Conservation (phyloP, 2,113 vertebrate genomes). For the Gorsachius goisagi region DNA sequence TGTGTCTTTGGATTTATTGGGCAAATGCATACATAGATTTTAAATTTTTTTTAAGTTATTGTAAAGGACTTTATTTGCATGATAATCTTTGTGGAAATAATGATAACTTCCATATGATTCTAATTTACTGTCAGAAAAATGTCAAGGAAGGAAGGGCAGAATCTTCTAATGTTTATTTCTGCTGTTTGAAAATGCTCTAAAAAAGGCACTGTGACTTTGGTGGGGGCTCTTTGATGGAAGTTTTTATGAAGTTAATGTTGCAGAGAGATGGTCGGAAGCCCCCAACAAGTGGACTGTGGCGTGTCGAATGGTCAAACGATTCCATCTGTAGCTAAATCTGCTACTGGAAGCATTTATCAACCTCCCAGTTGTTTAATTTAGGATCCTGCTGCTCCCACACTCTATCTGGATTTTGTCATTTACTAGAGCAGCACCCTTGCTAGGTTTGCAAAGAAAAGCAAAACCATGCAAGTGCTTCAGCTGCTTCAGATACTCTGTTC, state of each 20-base stretch:
- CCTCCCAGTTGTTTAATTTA: conserved; percentile 41
- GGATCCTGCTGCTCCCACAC: conserved; percentile 50
- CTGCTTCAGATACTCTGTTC: neutral
- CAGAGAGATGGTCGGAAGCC: conserved; percentile 43
- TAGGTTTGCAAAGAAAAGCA: conserved; percentile 33
- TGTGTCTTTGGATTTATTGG: neutral
- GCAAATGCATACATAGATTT: neutral
- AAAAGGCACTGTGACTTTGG: neutral
- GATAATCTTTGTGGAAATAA: neutral
- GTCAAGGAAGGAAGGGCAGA: neutral
- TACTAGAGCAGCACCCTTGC: neutral
- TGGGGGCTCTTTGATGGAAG: conserved; percentile 35
- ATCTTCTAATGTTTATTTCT: conserved; percentile 32
- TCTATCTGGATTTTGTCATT: conserved; percentile 65
- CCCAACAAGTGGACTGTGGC: neutral
- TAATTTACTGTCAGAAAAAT: conserved; percentile 33
- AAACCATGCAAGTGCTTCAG: neutral
- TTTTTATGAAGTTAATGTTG: conserved; percentile 59
- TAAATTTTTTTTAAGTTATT: neutral
- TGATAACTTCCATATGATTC: conserved; percentile 39
- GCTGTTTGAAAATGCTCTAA: conserved; percentile 25
- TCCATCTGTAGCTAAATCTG: conserved; percentile 57
- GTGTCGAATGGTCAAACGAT: conserved; percentile 57
- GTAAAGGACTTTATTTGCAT: neutral
- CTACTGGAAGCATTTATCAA: conserved; percentile 60